A percentile compares a stretch with the other conserved stretches of the same genome.
Conservation (phyloP, 2,888 invertebrate species). For the Acleris emargana region DNA sequence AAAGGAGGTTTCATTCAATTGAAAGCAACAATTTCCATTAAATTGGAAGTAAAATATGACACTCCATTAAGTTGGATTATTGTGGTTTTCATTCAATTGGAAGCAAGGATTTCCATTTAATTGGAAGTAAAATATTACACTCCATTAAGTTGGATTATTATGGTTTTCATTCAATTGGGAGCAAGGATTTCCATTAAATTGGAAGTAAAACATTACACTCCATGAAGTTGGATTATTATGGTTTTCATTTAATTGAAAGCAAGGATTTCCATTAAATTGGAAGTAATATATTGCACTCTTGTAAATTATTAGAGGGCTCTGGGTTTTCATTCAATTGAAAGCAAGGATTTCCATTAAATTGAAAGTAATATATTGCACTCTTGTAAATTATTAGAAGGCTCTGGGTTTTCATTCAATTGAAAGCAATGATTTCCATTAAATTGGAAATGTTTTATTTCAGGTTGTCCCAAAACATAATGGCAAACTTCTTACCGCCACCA, state of each 20-base stretch:
- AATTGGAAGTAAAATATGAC: background rate
- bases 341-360: background rate
- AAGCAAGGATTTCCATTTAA: background rate
- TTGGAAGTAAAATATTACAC: background rate
- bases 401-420: background rate
- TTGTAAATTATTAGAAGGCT: background rate
- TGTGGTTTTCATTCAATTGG: conserved; percentile 42
- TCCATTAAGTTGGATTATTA: background rate
- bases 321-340: background rate
- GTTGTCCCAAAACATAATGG: background rate
- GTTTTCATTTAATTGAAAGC: no score
- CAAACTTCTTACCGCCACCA: background rate
- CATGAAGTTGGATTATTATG: background rate
- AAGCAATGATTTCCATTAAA: conserved; percentile 1
- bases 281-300: no score
- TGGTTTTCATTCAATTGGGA: conserved; percentile 43
- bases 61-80: background rate
- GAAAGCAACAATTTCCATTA: background rate
- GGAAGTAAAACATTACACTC: background rate
- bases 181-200: background rate
- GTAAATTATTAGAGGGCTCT: no score
- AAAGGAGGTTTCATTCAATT: conserved; percentile 44
- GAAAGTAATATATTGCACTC: background rate
- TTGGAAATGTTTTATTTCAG: conserved; percentile 1
- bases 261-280: no score